A percentile compares a stretch with the other conserved stretches of the same genome.
Evolutionary conservation across 2,113 vertebrate species (phyloP).

Genomic region (Polypterus senegalus): DNA sequence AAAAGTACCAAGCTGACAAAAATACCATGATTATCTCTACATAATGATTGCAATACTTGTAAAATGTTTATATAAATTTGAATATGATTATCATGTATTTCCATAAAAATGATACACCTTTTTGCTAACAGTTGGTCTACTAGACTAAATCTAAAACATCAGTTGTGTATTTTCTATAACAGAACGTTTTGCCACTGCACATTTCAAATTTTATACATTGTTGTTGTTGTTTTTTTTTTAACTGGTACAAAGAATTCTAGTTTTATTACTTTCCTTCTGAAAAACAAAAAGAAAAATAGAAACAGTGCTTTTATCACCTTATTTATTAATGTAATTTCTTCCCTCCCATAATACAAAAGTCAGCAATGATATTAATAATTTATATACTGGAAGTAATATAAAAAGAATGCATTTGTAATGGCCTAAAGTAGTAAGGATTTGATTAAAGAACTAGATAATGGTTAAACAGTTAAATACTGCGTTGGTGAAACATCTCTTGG

Average conservation of each 20-base stretch:
- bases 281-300: slow-evolving; percentile 79
- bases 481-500: slow-evolving; percentile 52
- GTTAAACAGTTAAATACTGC: slow-evolving; percentile 68
- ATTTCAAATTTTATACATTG: slow-evolving; percentile 82
- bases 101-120: slow-evolving; percentile 81
- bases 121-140: slow-evolving; percentile 76
- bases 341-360: slow-evolving; percentile 88
- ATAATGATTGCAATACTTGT: slow-evolving; percentile 74
- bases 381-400: slow-evolving; percentile 88
- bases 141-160: slow-evolving; percentile 84
- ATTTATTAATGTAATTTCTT: slow-evolving; percentile 61
- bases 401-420: slow-evolving; percentile 75
- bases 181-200: slow-evolving; percentile 84
- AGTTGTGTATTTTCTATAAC: slow-evolving; percentile 78
- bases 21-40: slow-evolving; percentile 74
- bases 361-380: slow-evolving; percentile 87
- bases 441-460: slow-evolving; percentile 62
- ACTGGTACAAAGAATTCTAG: slow-evolving; percentile 44
- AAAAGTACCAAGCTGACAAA: slow-evolving; percentile 75
- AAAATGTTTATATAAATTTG: slow-evolving; percentile 85
- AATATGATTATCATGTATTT: slow-evolving; percentile 72
- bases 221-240: slow-evolving; percentile 66
- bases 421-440: slow-evolving; percentile 62
- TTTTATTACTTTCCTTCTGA: slow-evolving; percentile 31
- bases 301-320: slow-evolving; percentile 68